Evolutionary conservation across 2,113 vertebrate species (phyloP), one percentile per base, ranked within the genome.

Genomic region (Myotis davidii): DNA sequence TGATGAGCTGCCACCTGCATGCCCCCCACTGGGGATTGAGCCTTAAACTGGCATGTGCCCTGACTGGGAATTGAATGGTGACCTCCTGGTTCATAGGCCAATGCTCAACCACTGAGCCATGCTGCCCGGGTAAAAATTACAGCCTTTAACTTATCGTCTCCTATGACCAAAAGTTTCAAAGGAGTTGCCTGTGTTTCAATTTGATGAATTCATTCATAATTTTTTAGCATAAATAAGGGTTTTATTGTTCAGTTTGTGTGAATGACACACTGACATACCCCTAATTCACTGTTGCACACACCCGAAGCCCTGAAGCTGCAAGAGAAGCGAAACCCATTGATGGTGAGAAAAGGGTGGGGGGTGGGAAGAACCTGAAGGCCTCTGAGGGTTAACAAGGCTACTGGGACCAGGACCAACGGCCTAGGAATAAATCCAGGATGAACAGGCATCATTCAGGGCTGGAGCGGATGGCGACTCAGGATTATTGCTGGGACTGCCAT

Each of bases 201-300:
- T 74, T 67, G 69, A 70, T 42, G 50, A 77, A 70, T 70, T 70
- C 42, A 52, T 70, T 67, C 7, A 37, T 5, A 56, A 23, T 59
- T 59, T 23, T 59, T 56, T 97, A 97, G 84, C 97, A 98, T 97
- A 98, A 98, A 98, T 97, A 98, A 67, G 97, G 90, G 95, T n/a
- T 98, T 98, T 98, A 98, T 98, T 98, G 85, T 39, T 90, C 92
- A 95, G 42, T 74, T 5, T 56, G 39, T 42, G 64, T 65, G 74
- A 89, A 29, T 86, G 65, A 85, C 72, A 81, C 34, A 94, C 90
- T 88, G 77, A 96, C 69, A 52, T 25, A 78, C 16, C 29, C 86
- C 64, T 77, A 65, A 32, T 25, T 61, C 77, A 77, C 81, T 94
- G 42, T 42, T 90, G 52, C 48, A 88, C 52, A 84, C 32, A 50